Evolutionary conservation across 1,140 invertebrate genomes (phyloP).

Genomic region (Brachionus manjavacas): DNA sequence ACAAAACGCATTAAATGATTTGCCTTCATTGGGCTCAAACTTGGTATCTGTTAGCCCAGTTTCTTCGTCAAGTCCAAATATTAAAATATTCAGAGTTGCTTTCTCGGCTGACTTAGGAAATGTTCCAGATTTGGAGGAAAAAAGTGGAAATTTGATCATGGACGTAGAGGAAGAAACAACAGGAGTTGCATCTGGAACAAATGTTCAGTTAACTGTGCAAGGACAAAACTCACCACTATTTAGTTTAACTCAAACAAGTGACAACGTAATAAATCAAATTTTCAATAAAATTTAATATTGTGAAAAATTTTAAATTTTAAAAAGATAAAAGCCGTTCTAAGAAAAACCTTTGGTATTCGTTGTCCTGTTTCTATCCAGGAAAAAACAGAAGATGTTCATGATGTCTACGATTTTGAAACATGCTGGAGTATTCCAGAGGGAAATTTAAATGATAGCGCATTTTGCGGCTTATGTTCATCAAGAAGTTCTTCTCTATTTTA

Average conservation of each 20-base stretch:
- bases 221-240: neutral
- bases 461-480: constrained; percentile 28
- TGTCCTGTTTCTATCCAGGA: neutral
- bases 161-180: neutral
- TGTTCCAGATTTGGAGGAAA: constrained; percentile 7
- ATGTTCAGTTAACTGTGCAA: neutral
- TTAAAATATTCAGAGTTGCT: neutral
- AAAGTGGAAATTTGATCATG: neutral
- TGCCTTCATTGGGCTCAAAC: neutral
- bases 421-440: neutral
- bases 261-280: neutral
- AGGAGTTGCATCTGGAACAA: neutral
- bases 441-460: neutral
- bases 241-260: neutral
- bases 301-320: neutral
- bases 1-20: constrained; percentile 26
- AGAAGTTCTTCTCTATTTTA: neutral
- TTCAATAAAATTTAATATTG: neutral
- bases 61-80: neutral
- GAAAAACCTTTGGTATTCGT: constrained; percentile 13
- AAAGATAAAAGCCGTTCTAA: neutral
- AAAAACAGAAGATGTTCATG: neutral
- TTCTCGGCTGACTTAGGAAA: neutral
- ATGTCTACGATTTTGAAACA: constrained; percentile 16
- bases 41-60: neutral